phyloP scores from a whole-genome alignment of 2,888 invertebrate species.

The Andrena praecox region DNA sequence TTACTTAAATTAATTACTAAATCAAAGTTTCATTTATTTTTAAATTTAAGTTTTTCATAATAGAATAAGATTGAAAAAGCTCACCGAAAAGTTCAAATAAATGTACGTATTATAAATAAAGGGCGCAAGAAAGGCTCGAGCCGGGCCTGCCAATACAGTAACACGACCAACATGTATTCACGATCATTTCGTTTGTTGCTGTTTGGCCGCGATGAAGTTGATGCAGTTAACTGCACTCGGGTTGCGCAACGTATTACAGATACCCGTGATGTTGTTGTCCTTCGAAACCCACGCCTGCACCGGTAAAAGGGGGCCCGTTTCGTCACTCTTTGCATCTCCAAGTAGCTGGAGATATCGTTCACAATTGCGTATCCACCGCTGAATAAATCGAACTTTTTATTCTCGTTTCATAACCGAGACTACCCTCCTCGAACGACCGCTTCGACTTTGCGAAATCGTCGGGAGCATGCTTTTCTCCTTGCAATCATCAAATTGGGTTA shows the following conservation, averaged over 20 bases:
- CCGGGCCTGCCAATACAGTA: too few relatives aligned
- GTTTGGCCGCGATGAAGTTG: neutral
- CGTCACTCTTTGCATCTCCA: neutral
- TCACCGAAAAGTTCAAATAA: too few relatives aligned
- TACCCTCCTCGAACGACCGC: neutral
- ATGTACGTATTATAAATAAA: too few relatives aligned
- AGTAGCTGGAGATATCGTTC: neutral
- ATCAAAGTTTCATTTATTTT: too few relatives aligned
- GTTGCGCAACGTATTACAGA: conserved; percentile 22
- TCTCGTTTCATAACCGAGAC: neutral
- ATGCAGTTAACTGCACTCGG: neutral
- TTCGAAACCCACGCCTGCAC: neutral
- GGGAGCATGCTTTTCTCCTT: too few relatives aligned
- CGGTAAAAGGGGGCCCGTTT: conserved; percentile 25
- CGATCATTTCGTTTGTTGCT: neutral
- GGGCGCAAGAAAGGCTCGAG: too few relatives aligned
- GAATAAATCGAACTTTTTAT: neutral
- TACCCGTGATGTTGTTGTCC: neutral
- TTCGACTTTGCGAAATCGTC: neutral
- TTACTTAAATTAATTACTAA: too few relatives aligned
- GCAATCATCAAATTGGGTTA: neutral
- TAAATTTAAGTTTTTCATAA: too few relatives aligned
- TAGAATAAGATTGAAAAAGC: too few relatives aligned
- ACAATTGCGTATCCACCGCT: neutral
- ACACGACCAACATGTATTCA: too few relatives aligned